phyloP scores from a whole-genome alignment of 2,797 vertebrate species.

The Argyrosomus regius region DNA sequence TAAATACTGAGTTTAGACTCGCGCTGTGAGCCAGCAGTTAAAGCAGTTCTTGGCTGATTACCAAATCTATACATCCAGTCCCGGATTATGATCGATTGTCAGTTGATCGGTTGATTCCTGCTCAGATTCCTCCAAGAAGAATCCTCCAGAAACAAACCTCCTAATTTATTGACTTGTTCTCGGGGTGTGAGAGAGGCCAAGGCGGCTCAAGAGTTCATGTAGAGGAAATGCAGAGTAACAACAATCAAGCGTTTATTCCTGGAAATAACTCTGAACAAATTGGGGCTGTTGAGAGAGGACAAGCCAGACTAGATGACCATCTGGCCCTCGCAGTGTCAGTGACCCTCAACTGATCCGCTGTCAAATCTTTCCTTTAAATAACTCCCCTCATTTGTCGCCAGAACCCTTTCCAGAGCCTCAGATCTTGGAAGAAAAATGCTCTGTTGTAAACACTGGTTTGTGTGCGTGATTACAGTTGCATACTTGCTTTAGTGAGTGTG shows the following conservation, averaged over 20 bases:
- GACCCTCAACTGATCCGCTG: conserved; percentile 54
- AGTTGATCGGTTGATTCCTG: conserved; percentile 2
- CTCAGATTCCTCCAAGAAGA: background rate
- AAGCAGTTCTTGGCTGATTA: background rate
- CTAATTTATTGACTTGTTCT: background rate
- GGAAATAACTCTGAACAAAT: conserved; percentile 38
- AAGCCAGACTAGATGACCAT: conserved; percentile 59
- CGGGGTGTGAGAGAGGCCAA: conserved; percentile 11
- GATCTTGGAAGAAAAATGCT: conserved; percentile 59
- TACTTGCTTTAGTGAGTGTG: conserved; percentile 1
- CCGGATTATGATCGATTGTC: background rate
- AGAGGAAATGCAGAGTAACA: conserved; percentile 29
- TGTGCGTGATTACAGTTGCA: conserved; percentile 50
- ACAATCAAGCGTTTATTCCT: conserved; percentile 38
- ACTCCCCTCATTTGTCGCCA: conserved; percentile 28
- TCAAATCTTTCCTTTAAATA: conserved; percentile 47
- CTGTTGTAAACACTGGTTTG: conserved; percentile 56
- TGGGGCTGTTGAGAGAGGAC: conserved; percentile 27
- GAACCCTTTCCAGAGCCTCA: conserved; percentile 31
- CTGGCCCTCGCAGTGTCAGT: conserved; percentile 52
- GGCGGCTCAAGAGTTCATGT: conserved; percentile 17
- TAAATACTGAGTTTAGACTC: conserved; percentile 9
- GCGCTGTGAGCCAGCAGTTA: conserved; percentile 1
- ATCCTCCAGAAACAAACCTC: background rate
- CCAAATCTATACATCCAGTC: background rate